Evolutionary conservation across 2,888 invertebrate species (phyloP).

Genomic region (Andrena minutula): DNA sequence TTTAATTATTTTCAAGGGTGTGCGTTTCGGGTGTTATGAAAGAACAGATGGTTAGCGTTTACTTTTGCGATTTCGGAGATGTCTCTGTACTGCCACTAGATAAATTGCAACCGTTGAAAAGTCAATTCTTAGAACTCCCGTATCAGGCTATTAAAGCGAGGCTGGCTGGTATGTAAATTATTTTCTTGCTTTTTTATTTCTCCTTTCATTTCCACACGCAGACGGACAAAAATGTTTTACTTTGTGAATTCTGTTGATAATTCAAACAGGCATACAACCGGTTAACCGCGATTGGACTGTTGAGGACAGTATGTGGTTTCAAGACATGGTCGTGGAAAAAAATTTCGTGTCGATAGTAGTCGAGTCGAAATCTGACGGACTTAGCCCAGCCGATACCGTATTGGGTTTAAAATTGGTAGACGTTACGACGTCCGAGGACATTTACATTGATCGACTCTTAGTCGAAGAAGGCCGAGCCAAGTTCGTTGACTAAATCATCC

Average conservation of each 20-base stretch:
- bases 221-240: not conserved
- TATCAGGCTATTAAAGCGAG: conserved; percentile 89
- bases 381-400: conserved; percentile 88
- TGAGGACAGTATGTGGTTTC: conserved; percentile 91
- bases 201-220: not conserved
- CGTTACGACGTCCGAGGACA: conserved; percentile 89
- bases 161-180: conserved; percentile 86
- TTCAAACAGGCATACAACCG: conserved; percentile 86
- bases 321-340: conserved; percentile 89
- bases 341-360: conserved; percentile 90
- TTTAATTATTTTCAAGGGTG: conserved; percentile 82
- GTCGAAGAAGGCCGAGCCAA: conserved; percentile 88
- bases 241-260: conserved; percentile 9
- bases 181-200: not conserved
- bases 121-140: conserved; percentile 87
- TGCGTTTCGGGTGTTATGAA: conserved; percentile 86
- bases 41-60: conserved; percentile 87
- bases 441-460: conserved; percentile 89
- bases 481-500: conserved; percentile 21
- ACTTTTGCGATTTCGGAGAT: conserved; percentile 89
- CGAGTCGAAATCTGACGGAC: conserved; percentile 87
- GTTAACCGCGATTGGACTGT: conserved; percentile 89
- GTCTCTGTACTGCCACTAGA: conserved; percentile 87
- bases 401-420: conserved; percentile 90
- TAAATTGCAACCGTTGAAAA: conserved; percentile 86